Percentiles rank a stretch among this genome's conserved stretches.
Evolutionary conservation across 2,797 vertebrate genomes (phyloP).

Genomic region (Enteromius unitaeniatus): DNA sequence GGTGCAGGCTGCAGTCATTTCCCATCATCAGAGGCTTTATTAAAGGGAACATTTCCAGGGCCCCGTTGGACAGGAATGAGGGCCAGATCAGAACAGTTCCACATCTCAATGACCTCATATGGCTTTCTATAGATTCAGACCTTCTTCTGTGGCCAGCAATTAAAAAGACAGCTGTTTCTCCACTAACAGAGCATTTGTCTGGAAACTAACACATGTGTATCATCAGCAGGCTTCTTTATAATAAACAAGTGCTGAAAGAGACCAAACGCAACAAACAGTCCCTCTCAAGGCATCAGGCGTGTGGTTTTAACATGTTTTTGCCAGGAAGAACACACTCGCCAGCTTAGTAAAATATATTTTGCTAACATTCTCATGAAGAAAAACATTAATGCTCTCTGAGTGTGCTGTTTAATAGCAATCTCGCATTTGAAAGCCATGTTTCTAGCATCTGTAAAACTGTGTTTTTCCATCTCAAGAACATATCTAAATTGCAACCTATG

Average conservation of each 20-base stretch:
- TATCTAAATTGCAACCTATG: too few relatives aligned
- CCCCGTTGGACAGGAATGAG: neutral
- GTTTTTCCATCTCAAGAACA: too few relatives aligned
- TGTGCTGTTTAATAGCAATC: too few relatives aligned
- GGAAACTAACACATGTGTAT: conserved; percentile 56
- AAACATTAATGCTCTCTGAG: too few relatives aligned
- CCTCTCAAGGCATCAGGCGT: neutral
- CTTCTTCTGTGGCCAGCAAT: conserved; percentile 67
- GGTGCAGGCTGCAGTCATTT: conserved; percentile 15
- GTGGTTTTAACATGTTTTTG: neutral
- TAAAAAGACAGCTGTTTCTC: conserved; percentile 75
- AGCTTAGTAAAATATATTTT: neutral
- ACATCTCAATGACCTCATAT: conserved; percentile 60
- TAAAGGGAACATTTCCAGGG: conserved; percentile 20
- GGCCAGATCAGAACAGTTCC: conserved; percentile 9
- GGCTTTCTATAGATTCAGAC: conserved; percentile 63
- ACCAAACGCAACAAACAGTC: conserved; percentile 15
- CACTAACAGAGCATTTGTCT: conserved; percentile 63
- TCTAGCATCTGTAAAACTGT: too few relatives aligned
- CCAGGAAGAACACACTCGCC: neutral
- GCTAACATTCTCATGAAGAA: neutral
- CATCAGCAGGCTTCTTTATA: conserved; percentile 51
- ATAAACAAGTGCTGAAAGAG: conserved; percentile 45
- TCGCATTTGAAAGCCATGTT: too few relatives aligned
- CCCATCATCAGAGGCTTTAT: conserved; percentile 33